Base-by-base conservation (phyloP, 2,113 vertebrate genomes). In the Tragulus kanchil region DNA sequence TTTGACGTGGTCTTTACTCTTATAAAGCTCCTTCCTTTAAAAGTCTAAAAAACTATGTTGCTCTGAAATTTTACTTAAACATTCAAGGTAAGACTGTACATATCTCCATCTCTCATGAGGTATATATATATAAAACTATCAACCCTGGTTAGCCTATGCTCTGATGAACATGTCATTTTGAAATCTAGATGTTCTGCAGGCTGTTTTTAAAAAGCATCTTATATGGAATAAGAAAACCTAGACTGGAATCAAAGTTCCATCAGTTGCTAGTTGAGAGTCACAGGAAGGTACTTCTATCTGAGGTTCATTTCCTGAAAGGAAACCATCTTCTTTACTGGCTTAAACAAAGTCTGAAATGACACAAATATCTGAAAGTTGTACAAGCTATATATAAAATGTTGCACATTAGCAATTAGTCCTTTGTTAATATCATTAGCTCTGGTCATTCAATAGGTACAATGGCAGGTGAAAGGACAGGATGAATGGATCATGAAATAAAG, bases 51-150 rank as follows among this genome's bases (percentile, higher is more conserved):
- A 89, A 48, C 2, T 62, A n/a, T 48, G 10, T 73, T 61, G 42
- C 71, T 77, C 71, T 77, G 62, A 48, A 91, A 48, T 84, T 90
- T 94, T 85, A 81, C 26, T 83, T 85, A 82, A 92, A 93, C 3
- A 52, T 5, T 88, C 15, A 59, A 81, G 23, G 48, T 71, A 95
- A 79, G 28, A 65, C 19, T 73, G 5, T 11, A 31, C 0, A 61
- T 13, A 59, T 11, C 26, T 64, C 59, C 10, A 52, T 71, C 23
- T 83, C n/a, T 89, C 79, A 42, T 7, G 9, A 52, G 28, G 0
- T 88, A 59, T 21, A 61, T 36, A 8, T 13, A 52, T 77, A 82
- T 21, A 54, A 69, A 82, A 52, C 10, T 31, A 77, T 48, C 45
- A 25, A 48, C 3, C 1, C 15, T 45, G 21, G 19, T 89, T 28